A percentile compares a stretch with the other conserved stretches of the same genome.
These are phyloP conservation scores for Lucilia sericata DNA, from an alignment of 1,140 invertebrate species.

Conservation along the genomic window DNA sequence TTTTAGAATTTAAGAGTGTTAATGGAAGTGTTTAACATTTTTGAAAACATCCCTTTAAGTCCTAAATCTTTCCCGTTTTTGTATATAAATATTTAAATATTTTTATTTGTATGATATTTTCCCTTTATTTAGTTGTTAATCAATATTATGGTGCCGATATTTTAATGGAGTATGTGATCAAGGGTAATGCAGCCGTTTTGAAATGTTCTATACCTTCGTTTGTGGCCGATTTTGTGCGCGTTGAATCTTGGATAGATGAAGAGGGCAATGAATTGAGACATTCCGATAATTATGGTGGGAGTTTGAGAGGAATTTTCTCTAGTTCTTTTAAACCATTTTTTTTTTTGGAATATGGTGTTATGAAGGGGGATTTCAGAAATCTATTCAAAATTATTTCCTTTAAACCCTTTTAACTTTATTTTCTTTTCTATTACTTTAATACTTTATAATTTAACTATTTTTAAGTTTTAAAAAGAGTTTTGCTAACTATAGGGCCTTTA, in stretches of 20 bases:
- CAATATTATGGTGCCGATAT: constrained; percentile 85
- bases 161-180: constrained; percentile 77
- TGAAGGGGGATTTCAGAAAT: background rate
- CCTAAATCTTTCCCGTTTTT: background rate
- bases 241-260: constrained; percentile 75
- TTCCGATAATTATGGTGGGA: constrained; percentile 70
- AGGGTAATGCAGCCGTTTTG: constrained; percentile 76
- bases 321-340: no score
- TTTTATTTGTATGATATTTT: constrained; percentile 32
- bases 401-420: background rate
- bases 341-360: background rate
- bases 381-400: background rate
- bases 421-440: no score
- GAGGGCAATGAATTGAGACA: constrained; percentile 68
- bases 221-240: constrained; percentile 78
- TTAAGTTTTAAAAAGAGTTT: background rate
- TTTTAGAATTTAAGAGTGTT: no score
- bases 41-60: background rate
- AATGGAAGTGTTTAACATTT: background rate
- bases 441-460: background rate
- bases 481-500: background rate
- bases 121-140: constrained; percentile 75
- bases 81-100: background rate
- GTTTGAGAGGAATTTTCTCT: background rate
- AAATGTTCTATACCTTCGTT: constrained; percentile 78